These are phyloP conservation scores for Cataglyphis albicans DNA, from an alignment of 2,888 invertebrate species.

Conservation along the genomic window DNA sequence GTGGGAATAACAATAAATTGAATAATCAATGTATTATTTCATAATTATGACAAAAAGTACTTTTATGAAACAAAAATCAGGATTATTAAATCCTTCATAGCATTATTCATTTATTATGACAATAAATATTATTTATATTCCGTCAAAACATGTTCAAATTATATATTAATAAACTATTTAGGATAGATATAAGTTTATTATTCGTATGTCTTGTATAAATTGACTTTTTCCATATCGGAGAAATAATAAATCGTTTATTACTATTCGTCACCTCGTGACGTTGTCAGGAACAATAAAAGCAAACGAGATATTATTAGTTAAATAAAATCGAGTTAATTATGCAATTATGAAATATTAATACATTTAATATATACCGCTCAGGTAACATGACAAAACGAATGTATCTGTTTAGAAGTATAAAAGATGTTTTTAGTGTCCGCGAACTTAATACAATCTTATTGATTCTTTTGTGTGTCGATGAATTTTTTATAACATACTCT, in stretches of 20 bases:
- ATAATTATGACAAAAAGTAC: not conserved
- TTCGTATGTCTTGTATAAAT: not conserved
- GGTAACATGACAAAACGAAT: not conserved
- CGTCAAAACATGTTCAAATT: not conserved
- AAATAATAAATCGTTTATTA: not conserved
- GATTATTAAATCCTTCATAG: not conserved
- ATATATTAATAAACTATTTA: not conserved
- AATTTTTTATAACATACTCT: conserved; percentile 42
- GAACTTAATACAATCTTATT: conserved; percentile 23
- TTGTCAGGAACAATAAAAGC: not conserved
- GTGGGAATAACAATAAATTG: not conserved
- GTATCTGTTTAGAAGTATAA: not conserved
- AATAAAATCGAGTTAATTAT: conserved; percentile 23
- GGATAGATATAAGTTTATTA: not conserved
- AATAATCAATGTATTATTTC: not conserved
- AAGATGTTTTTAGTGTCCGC: conserved; percentile 10
- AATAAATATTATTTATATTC: not conserved
- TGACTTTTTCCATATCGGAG: not conserved
- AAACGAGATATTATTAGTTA: not conserved
- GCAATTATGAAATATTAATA: conserved; percentile 11
- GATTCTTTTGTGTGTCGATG: conserved; percentile 13
- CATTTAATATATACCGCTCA: not conserved
- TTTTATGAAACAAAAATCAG: not conserved
- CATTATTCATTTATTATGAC: not conserved
- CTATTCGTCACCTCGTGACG: not conserved